Evolutionary conservation across 2,888 invertebrate genomes (phyloP).

Genomic region (Chloroclystis v-ata): DNA sequence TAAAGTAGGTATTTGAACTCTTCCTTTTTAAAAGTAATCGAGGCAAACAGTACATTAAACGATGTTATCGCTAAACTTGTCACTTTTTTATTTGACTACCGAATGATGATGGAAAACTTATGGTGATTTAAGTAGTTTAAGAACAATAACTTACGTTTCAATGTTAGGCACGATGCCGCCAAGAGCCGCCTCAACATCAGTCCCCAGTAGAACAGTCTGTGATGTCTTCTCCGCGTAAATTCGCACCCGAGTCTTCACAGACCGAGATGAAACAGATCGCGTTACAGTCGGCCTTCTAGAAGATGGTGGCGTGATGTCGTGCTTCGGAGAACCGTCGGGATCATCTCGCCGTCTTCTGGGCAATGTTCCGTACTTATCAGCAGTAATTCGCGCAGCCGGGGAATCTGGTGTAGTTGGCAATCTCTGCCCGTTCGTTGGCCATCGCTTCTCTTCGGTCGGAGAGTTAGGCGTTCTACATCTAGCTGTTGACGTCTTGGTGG

Average conservation of each 20-base stretch:
- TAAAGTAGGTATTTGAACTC: no score
- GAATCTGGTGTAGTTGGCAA: slow-evolving; percentile 52
- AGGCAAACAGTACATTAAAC: no score
- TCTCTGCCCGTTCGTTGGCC: slow-evolving; percentile 79
- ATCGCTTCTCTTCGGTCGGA: slow-evolving; percentile 84
- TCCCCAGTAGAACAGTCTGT: slow-evolving; percentile 86
- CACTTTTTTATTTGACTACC: no score
- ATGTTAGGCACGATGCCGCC: slow-evolving; percentile 77
- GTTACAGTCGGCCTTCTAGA: slow-evolving; percentile 62
- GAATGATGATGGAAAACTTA: no score
- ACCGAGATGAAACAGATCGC: slow-evolving; percentile 61
- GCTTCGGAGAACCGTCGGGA: slow-evolving; percentile 74
- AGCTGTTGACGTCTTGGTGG: slow-evolving; percentile 76
- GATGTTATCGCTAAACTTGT: no score
- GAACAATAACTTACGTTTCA: slow-evolving; percentile 62
- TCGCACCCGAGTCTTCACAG: slow-evolving; percentile 71
- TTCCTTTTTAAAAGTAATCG: no score
- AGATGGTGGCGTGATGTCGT: slow-evolving; percentile 56
- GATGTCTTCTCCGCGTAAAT: slow-evolving; percentile 89
- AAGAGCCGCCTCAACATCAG: slow-evolving; percentile 85
- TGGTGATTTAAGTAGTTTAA: no score
- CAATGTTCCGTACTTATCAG: slow-evolving; percentile 87
- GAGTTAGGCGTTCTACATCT: slow-evolving; percentile 79
- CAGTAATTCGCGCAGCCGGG: slow-evolving; percentile 64
- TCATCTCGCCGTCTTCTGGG: slow-evolving; percentile 84